These are phyloP conservation scores for Garra rufa DNA, from an alignment of 2,113 vertebrate genomes.

Conservation along the genomic window DNA sequence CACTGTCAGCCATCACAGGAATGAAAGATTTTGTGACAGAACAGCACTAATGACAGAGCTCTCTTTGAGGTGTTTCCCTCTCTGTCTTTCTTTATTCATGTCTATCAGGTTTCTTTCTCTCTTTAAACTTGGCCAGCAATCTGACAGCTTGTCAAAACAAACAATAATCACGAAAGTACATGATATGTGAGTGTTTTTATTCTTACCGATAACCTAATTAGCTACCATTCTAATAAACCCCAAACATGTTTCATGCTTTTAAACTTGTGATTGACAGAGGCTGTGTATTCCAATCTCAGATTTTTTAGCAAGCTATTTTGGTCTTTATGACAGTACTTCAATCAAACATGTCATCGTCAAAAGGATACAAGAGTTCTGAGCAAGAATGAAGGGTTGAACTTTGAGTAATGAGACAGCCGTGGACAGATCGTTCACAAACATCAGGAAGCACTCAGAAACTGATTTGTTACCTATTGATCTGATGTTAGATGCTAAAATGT, in stretches of 20 bases:
- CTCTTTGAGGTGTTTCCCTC: constrained; percentile 17
- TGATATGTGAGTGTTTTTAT: constrained; percentile 41
- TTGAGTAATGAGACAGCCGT: constrained; percentile 19
- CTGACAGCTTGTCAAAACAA: neutral
- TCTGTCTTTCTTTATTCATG: neutral
- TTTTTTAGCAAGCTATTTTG: neutral
- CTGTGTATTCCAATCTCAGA: neutral
- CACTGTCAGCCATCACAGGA: constrained; percentile 35
- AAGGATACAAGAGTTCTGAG: neutral
- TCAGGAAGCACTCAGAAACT: neutral
- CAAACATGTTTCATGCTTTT: neutral
- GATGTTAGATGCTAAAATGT: constrained; percentile 15
- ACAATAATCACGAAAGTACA: neutral
- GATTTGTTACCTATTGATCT: constrained; percentile 1
- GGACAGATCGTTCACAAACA: constrained; percentile 19
- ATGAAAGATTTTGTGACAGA: constrained; percentile 44
- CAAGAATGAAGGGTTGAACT: constrained; percentile 4
- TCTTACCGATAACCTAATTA: constrained; percentile 29
- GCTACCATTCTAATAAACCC: constrained; percentile 15
- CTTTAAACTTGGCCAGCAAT: constrained; percentile 17
- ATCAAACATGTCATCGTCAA: constrained; percentile 7
- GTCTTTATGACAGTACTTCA: neutral
- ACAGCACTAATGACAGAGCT: constrained; percentile 50
- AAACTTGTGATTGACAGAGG: neutral
- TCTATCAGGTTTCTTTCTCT: constrained; percentile 24